Evolutionary conservation across 2,797 vertebrate species (phyloP).

Genomic region (Rhinoraja longicauda): DNA sequence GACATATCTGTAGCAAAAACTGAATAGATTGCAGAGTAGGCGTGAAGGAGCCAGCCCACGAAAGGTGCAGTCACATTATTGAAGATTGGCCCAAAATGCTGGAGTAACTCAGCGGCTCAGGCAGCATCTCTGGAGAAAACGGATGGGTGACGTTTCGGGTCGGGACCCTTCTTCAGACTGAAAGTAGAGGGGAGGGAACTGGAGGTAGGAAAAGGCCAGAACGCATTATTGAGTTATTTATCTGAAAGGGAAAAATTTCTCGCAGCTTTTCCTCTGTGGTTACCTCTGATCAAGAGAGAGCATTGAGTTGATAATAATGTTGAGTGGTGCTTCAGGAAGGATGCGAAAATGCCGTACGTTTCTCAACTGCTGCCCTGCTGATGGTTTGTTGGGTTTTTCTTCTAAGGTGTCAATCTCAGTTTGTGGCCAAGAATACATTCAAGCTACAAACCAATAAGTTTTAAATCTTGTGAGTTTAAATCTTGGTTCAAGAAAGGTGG

Average conservation of each 20-base stretch:
- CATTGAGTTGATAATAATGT: background rate
- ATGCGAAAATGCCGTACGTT: background rate
- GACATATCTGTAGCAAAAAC: background rate
- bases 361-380: background rate
- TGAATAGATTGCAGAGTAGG: background rate
- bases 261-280: background rate
- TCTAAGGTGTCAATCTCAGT: background rate
- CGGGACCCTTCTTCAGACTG: too few relatives aligned
- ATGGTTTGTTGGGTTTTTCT: too few relatives aligned
- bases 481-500: background rate
- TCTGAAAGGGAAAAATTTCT: background rate
- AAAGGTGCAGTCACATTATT: background rate
- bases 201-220: background rate
- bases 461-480: background rate
- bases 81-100: too few relatives aligned
- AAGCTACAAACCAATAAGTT: background rate
- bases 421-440: background rate
- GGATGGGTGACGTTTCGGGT: too few relatives aligned
- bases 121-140: too few relatives aligned
- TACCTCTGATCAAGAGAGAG: background rate
- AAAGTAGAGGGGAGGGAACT: too few relatives aligned
- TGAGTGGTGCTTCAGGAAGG: background rate
- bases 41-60: background rate
- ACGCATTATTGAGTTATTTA: background rate
- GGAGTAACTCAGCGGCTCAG: too few relatives aligned